phyloP scores from a whole-genome alignment of 2,113 vertebrate genomes.

The Elgaria multicarinata region DNA sequence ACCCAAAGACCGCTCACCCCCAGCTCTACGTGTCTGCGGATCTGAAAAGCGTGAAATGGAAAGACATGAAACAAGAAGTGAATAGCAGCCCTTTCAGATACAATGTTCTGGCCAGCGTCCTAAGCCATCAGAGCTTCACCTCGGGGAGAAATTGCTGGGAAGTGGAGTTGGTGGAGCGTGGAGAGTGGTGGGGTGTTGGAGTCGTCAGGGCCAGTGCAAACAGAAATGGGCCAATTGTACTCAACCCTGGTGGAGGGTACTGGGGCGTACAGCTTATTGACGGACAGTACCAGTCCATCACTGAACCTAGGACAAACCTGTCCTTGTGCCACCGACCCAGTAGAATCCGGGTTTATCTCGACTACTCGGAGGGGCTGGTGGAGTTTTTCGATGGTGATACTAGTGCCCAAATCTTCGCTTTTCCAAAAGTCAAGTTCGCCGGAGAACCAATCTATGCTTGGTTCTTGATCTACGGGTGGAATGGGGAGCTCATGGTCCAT shows the following conservation, averaged over 20 bases:
- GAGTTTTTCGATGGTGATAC: conserved; percentile 1
- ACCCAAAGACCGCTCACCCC: not conserved
- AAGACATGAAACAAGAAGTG: not conserved
- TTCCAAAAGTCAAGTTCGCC: not conserved
- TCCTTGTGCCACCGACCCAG: not conserved
- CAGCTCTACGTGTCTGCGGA: not conserved
- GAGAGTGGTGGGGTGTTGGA: not conserved
- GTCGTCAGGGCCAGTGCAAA: not conserved
- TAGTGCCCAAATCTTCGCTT: not conserved
- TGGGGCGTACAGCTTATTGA: not conserved
- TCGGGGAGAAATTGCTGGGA: conserved; percentile 16
- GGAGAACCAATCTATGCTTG: not conserved
- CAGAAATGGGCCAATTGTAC: not conserved
- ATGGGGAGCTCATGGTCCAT: not conserved
- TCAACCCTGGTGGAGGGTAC: not conserved
- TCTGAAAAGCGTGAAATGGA: conserved; percentile 10
- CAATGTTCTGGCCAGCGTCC: not conserved
- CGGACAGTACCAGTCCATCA: not conserved
- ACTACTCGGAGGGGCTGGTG: not conserved
- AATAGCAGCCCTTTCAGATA: not conserved
- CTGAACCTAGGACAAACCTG: not conserved
- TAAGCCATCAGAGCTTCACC: not conserved
- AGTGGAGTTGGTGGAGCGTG: not conserved
- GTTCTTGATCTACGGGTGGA: not conserved
- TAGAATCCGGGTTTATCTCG: not conserved